Evolutionary conservation across 1,140 invertebrate species (phyloP), one percentile per base, ranked within the genome.

Genomic region (Drosophila sp.): DNA sequence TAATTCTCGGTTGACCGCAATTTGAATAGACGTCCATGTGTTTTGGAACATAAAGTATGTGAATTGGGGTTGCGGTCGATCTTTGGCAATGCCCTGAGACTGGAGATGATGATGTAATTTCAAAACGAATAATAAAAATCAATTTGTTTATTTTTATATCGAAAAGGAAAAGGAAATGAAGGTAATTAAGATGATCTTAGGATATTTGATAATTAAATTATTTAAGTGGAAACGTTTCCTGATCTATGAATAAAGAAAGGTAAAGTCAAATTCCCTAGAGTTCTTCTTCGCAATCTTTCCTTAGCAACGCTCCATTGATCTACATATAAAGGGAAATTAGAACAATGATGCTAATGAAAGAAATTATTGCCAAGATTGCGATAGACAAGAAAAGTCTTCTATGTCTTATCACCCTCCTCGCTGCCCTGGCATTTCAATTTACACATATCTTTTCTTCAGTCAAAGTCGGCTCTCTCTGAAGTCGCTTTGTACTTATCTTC

Each of bases 1-100:
- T 53, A 79, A 89, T 82, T 79, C 54, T 63, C 53, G 65, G 75
- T 64, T 83, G 83, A 87, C 83, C 83, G 82, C 78, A 87, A 82
- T 84, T 65, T 71, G 58, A 64, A 71, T 83, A 72, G 74, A 59
- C 59, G 54, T 64, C 13, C 25, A 21, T 41, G 38, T 56, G 48
- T 51, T 46, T 54, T 73, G 57, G 48, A 69, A 46, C 72, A 74
- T 74, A 74, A 74, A 73, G 57, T 74, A 53, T 57, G 25, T n/a
- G 40, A 63, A 73, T 73, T 74, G 56, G 58, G 72, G 72, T 63
- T 74, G 72, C 50, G 64, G 54, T 53, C 41, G 21, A 7, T 54
- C 71, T 71, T 50, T 40, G 43, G 59, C 67, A 34, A 36, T 4
- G 21, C 29, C 53, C 46, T 21, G 21, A 43, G 58, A 62, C 34